Conservation (phyloP, 2,113 vertebrate genomes). For the human (Homo sapiens) region DNA sequence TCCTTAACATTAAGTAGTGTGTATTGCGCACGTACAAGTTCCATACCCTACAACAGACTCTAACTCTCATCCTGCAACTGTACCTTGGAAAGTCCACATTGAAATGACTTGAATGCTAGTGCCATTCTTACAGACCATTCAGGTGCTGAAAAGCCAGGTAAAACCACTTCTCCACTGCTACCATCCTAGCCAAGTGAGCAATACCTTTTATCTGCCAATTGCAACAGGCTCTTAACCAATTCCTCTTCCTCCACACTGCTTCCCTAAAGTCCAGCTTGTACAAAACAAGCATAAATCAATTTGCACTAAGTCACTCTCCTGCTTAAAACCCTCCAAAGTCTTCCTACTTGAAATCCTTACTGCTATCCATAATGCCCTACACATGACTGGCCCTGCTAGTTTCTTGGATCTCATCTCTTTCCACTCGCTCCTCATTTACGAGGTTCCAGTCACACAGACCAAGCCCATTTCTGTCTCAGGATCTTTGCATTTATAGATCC, state of each 20-base stretch:
- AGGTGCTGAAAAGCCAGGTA: background rate
- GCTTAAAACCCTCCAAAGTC: background rate
- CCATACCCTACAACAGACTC: background rate
- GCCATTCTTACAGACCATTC: background rate
- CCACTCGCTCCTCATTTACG: background rate
- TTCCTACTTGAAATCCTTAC: background rate
- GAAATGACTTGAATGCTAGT: too few relatives aligned
- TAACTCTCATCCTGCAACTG: background rate
- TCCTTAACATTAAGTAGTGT: background rate
- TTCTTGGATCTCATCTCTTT: background rate
- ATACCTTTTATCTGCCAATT: background rate
- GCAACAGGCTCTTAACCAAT: background rate
- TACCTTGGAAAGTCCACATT: background rate
- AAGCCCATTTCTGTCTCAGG: background rate
- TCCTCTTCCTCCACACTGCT: conserved; percentile 12
- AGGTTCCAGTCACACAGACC: background rate
- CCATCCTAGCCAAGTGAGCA: background rate
- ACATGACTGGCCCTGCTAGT: background rate
- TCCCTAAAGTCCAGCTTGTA: background rate
- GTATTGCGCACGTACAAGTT: background rate
- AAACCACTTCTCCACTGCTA: conserved; percentile 16
- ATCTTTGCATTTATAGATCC: background rate
- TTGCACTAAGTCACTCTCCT: background rate
- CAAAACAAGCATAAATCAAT: background rate
- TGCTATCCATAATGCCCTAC: background rate